These are phyloP conservation scores for Isoperla grammatica DNA, from an alignment of 2,888 invertebrate genomes.

Conservation along the genomic window DNA sequence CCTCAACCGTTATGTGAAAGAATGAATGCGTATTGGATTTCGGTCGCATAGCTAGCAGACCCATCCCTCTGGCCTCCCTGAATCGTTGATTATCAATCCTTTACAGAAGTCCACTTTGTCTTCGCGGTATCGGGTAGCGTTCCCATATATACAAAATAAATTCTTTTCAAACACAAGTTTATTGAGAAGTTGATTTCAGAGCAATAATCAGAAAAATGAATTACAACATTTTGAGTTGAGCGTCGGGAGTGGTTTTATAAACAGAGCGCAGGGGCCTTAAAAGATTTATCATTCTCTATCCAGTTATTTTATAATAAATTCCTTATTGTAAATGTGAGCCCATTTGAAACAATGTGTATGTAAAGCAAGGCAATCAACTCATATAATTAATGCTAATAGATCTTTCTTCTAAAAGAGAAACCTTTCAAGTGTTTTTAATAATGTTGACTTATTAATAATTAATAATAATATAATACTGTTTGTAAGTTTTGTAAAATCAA, in stretches of 20 bases:
- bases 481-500: constrained; percentile 19
- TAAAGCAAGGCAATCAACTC: constrained; percentile 29
- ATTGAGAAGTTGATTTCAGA: constrained; percentile 23
- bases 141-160: too few species aligned
- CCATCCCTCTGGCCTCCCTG: constrained; percentile 29
- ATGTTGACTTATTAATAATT: constrained; percentile 26
- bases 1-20: too few species aligned
- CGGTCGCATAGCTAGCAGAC: too few species aligned
- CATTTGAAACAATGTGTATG: constrained; percentile 25
- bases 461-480: constrained; percentile 20
- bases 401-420: constrained; percentile 27
- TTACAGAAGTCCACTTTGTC: too few species aligned
- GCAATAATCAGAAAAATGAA: constrained; percentile 28
- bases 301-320: constrained; percentile 16
- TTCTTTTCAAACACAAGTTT: not conserved
- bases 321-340: constrained; percentile 23
- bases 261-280: constrained; percentile 30
- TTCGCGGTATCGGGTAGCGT: too few species aligned
- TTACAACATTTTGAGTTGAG: constrained; percentile 18
- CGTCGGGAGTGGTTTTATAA: constrained; percentile 23
- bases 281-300: constrained; percentile 21
- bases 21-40: too few species aligned
- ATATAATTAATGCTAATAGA: constrained; percentile 25
- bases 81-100: not conserved
- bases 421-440: constrained; percentile 25